Evolutionary conservation across 2,888 invertebrate genomes (phyloP).

Genomic region (Erebia epiphron): DNA sequence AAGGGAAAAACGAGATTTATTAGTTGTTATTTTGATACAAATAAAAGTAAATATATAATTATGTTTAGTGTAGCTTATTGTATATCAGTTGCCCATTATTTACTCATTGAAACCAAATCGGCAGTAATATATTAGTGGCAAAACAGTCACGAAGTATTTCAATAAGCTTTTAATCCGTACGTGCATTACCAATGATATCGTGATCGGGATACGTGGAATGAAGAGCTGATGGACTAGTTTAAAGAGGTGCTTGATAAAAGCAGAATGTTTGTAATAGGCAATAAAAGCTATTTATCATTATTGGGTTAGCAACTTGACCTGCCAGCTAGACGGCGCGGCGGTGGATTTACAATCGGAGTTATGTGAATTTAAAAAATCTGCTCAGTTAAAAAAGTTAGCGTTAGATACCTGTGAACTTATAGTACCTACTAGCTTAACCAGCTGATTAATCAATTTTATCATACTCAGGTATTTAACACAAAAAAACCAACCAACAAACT

Average conservation of each 20-base stretch:
- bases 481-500: neutral
- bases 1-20: neutral
- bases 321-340: too few relatives aligned
- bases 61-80: neutral
- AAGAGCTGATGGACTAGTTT: neutral
- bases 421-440: too few relatives aligned
- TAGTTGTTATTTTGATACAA: neutral
- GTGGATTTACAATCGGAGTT: too few relatives aligned
- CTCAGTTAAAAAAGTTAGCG: too few relatives aligned
- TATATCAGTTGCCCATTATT: neutral
- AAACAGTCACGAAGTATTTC: slow-evolving; percentile 22
- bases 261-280: neutral
- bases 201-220: slow-evolving; percentile 42
- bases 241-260: neutral
- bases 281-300: too few relatives aligned
- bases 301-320: too few relatives aligned
- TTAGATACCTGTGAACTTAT: too few relatives aligned
- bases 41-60: neutral
- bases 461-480: neutral
- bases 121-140: slow-evolving; percentile 5
- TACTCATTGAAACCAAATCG: neutral
- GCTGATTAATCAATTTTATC: neutral
- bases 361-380: too few relatives aligned
- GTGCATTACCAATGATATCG: slow-evolving; percentile 23
- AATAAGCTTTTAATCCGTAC: slow-evolving; percentile 21